Conservation (phyloP, 1,140 invertebrate species). For the Pseudomyrmex sp. region DNA sequence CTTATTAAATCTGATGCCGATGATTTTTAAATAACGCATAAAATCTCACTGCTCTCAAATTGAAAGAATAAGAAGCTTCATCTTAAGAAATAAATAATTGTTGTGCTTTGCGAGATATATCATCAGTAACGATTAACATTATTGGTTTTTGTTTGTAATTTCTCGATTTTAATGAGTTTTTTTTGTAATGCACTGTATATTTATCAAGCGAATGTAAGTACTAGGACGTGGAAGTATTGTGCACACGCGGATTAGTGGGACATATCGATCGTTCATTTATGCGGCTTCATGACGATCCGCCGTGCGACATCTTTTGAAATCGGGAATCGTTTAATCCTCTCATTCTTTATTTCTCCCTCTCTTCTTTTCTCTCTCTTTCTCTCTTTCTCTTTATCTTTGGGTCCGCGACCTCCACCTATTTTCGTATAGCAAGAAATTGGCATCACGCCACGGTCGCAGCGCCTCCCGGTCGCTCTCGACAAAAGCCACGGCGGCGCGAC, state of each 20-base stretch:
- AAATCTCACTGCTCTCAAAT: too few species aligned
- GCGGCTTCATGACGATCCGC: slow-evolving; percentile 70
- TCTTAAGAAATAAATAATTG: too few species aligned
- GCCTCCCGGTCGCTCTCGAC: slow-evolving; percentile 63
- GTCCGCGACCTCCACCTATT: slow-evolving; percentile 81
- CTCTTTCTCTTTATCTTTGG: slow-evolving; percentile 43
- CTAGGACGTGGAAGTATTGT: not conserved
- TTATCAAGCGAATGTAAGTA: slow-evolving; percentile 11
- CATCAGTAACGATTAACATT: too few species aligned
- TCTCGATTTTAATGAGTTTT: not conserved
- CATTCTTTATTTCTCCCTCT: not conserved
- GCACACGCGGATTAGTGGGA: slow-evolving; percentile 67
- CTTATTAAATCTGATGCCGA: not conserved
- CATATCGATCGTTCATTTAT: slow-evolving; percentile 75
- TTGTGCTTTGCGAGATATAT: too few species aligned
- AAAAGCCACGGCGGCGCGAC: slow-evolving; percentile 66
- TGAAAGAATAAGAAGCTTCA: too few species aligned
- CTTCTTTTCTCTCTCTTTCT: not conserved
- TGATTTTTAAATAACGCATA: not conserved
- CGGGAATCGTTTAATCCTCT: slow-evolving; percentile 45
- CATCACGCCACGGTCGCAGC: slow-evolving; percentile 73
- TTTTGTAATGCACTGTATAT: not conserved
- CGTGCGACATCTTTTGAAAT: slow-evolving; percentile 51
- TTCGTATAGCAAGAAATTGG: slow-evolving; percentile 81
- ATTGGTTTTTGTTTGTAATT: too few species aligned